Evolutionary conservation across 2,113 vertebrate species (phyloP).

Genomic region (Pseudopodoces humilis): DNA sequence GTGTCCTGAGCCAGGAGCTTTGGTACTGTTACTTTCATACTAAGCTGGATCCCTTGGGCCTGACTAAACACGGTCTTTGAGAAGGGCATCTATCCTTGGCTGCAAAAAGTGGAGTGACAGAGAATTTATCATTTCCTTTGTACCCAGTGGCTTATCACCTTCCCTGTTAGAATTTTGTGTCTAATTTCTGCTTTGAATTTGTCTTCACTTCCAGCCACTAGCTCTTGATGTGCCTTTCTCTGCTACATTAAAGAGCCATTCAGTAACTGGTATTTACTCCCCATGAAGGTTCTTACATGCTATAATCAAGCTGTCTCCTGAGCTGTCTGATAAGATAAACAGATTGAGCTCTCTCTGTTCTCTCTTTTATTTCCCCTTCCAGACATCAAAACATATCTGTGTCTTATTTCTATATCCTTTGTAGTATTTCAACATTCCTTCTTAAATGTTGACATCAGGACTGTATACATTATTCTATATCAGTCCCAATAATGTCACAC

Average conservation of each 20-base stretch:
- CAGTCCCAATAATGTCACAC: slow-evolving; percentile 53
- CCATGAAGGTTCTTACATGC: slow-evolving; percentile 22
- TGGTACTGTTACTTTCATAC: neutral
- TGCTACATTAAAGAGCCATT: slow-evolving; percentile 48
- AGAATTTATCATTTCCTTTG: neutral
- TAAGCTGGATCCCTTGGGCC: neutral
- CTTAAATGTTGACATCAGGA: slow-evolving; percentile 24
- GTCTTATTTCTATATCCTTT: neutral
- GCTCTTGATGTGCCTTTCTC: slow-evolving; percentile 39
- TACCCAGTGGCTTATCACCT: neutral
- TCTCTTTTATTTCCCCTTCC: neutral
- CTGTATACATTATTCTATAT: slow-evolving; percentile 44
- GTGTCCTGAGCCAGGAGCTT: neutral
- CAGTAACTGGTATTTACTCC: slow-evolving; percentile 48
- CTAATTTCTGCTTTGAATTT: slow-evolving; percentile 26
- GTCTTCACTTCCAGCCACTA: neutral
- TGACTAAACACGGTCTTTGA: neutral
- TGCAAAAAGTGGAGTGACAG: neutral
- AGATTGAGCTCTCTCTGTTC: slow-evolving; percentile 43
- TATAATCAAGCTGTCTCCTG: slow-evolving; percentile 56
- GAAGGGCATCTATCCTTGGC: neutral
- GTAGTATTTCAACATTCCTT: slow-evolving; percentile 9
- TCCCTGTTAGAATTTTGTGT: neutral
- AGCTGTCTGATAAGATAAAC: slow-evolving; percentile 58
- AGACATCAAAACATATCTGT: slow-evolving; percentile 46